Evolutionary conservation across 2,888 invertebrate species (phyloP).

Genomic region (Pachycephus smyrnensis): DNA sequence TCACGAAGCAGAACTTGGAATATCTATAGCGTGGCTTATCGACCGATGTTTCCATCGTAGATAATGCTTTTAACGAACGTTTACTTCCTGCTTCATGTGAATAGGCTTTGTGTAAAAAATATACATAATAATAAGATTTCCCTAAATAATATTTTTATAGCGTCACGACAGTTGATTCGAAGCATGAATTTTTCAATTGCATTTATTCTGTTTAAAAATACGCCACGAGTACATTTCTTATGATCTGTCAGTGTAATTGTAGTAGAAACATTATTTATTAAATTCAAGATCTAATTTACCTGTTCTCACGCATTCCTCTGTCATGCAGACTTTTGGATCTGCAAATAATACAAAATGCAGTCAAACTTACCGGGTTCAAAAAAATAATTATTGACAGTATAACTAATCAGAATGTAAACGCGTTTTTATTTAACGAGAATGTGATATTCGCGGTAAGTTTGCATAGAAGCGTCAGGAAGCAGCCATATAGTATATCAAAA

Average conservation of each 20-base stretch:
- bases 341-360: constrained; percentile 30
- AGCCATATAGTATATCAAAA: not conserved
- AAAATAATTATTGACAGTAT: constrained; percentile 12
- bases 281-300: constrained; percentile 64
- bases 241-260: not conserved
- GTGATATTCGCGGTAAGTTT: not conserved
- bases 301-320: constrained; percentile 75
- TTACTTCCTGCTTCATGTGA: not conserved
- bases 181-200: not conserved
- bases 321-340: constrained; percentile 69
- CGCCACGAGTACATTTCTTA: constrained; percentile 4
- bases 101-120: not conserved
- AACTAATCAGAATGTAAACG: constrained; percentile 8
- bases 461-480: not conserved
- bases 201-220: not conserved
- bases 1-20: not conserved
- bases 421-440: not conserved
- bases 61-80: not conserved
- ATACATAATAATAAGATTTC: too few relatives aligned
- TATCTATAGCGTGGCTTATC: not conserved
- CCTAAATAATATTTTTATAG: not conserved
- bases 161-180: not conserved
- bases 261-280: not conserved
- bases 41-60: not conserved
- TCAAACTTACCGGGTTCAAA: not conserved